Percentiles rank a stretch among this genome's conserved stretches.
Conservation (phyloP, 1,140 invertebrate genomes). For the Copidosoma floridanum region DNA sequence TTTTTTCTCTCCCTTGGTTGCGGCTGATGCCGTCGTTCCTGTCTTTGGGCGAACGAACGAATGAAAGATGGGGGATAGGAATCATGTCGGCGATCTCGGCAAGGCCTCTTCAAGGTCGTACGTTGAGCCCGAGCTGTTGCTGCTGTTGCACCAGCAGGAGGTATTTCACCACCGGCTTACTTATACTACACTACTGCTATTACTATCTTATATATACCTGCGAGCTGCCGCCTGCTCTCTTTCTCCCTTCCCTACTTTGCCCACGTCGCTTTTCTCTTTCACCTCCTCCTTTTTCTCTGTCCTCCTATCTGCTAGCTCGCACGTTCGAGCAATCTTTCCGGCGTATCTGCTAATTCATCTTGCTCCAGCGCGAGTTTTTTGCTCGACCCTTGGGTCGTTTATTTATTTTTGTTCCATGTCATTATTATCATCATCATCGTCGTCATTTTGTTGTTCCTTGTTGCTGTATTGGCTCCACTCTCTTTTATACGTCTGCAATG, state of each 20-base stretch:
- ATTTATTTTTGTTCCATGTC: too few species aligned
- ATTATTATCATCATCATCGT: too few species aligned
- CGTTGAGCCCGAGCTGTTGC: conserved; percentile 45
- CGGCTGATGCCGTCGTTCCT: conserved; percentile 13
- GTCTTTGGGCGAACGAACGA: conserved; percentile 14
- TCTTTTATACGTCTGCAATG: too few species aligned
- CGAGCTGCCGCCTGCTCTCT: conserved; percentile 13
- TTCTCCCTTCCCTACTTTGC: conserved; percentile 21
- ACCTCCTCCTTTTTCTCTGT: neutral
- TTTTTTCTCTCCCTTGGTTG: too few species aligned
- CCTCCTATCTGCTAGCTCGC: neutral
- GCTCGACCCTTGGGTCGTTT: too few species aligned
- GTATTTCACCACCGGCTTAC: conserved; percentile 39
- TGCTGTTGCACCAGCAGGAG: conserved; percentile 42
- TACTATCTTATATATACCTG: too few species aligned
- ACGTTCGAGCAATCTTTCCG: neutral
- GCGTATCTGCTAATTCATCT: too few species aligned
- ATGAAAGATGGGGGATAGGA: conserved; percentile 27
- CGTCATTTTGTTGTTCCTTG: too few species aligned
- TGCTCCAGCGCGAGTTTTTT: too few species aligned
- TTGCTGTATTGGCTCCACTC: too few species aligned
- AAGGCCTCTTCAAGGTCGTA: conserved; percentile 55
- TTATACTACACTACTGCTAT: conserved; percentile 5
- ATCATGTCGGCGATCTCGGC: conserved; percentile 54
- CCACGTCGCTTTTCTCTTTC: neutral